Conservation (phyloP, 2,888 invertebrate species). For the Stenotaenia linearis region DNA sequence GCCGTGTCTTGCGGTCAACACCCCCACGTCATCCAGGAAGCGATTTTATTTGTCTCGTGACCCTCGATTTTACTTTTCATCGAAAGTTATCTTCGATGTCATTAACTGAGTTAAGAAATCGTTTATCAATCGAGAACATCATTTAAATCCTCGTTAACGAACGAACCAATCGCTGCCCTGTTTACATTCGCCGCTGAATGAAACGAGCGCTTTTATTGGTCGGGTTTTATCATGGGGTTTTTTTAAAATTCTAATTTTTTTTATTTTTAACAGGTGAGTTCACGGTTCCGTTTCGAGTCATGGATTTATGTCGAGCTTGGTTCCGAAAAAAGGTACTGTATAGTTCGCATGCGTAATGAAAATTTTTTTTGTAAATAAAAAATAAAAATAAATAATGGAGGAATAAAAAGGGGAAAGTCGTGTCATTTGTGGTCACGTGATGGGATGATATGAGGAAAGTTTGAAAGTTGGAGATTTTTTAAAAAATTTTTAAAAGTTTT, state of each 20-base stretch:
- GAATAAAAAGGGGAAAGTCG: no score
- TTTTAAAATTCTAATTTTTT: neutral
- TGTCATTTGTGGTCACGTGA: no score
- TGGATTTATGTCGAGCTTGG: conserved; percentile 11
- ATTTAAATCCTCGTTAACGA: neutral
- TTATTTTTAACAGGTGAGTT: neutral
- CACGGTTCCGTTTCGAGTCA: conserved; percentile 8
- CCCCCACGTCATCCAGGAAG: conserved; percentile 4
- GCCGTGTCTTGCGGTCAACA: neutral
- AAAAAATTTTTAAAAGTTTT: no score
- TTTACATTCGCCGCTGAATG: neutral
- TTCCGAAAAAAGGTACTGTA: conserved; percentile 13
- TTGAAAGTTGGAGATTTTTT: neutral
- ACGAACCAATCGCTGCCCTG: neutral
- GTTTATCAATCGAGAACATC: neutral
- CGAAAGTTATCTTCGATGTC: neutral
- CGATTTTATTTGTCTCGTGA: neutral
- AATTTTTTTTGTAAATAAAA: neutral
- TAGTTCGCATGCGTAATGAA: neutral
- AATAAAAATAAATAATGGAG: neutral
- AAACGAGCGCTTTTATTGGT: neutral
- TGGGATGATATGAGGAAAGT: no score
- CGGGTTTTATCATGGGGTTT: neutral
- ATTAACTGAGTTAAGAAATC: neutral
- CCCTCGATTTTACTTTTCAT: neutral